Conservation (phyloP, 2,113 vertebrate genomes). For the Vulpes vulpes region DNA sequence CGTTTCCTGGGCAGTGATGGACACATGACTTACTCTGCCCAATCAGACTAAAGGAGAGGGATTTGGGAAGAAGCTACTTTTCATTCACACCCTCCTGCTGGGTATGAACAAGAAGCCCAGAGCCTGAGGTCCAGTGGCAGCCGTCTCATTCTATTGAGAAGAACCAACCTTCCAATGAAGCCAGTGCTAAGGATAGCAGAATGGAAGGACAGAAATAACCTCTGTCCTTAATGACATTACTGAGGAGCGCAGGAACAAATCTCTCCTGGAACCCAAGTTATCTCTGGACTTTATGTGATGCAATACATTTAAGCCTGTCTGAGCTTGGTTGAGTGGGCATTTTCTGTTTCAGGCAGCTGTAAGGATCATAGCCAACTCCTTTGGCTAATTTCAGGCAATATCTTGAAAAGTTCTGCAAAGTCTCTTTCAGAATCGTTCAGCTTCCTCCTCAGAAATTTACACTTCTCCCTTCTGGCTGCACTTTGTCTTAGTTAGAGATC, state of each 20-base stretch:
- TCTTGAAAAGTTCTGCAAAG: slow-evolving; percentile 4
- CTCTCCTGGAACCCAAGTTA: neutral
- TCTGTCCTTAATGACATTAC: neutral
- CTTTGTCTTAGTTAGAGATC: neutral
- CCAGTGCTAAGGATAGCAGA: neutral
- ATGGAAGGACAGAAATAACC: neutral
- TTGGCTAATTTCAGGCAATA: neutral
- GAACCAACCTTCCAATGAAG: neutral
- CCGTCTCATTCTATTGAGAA: neutral
- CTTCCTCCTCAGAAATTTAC: neutral
- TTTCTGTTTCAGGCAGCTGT: neutral
- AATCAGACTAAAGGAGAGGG: neutral
- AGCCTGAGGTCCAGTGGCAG: neutral
- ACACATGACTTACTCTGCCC: neutral
- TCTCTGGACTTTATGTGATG: neutral
- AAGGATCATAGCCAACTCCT: neutral
- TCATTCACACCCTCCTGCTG: neutral
- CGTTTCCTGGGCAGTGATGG: neutral
- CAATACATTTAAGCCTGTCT: neutral
- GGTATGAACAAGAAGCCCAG: neutral
- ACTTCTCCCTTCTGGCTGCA: neutral
- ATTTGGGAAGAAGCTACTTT: neutral
- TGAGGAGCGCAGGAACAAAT: neutral
- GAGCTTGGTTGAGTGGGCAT: neutral
- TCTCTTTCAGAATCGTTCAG: neutral